phyloP scores from a whole-genome alignment of 1,140 invertebrate species.

The Anagrus nilaparvatae region DNA sequence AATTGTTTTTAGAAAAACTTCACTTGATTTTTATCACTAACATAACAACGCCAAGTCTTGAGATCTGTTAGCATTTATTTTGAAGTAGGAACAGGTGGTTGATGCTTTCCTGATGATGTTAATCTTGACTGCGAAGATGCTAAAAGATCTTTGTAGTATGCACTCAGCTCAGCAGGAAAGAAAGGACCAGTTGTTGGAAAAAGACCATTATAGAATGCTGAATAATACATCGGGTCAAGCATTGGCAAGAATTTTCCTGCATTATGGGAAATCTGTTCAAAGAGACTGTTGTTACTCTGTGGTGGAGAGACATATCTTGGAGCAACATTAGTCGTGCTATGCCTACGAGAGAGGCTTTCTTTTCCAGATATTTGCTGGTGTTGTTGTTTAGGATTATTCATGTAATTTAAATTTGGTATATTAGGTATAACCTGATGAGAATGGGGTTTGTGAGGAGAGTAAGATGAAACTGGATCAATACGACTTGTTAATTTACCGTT shows the following conservation, averaged over 20 bases:
- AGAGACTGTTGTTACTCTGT: constrained; percentile 21
- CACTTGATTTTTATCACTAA: not conserved
- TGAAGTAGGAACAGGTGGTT: constrained; percentile 37
- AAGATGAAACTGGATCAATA: too few relatives aligned
- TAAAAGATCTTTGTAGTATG: constrained; percentile 39
- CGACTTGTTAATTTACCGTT: too few relatives aligned
- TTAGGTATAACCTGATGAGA: constrained; percentile 37
- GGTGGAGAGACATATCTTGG: constrained; percentile 27
- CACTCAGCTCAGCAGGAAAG: constrained; percentile 34
- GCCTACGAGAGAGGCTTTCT: constrained; percentile 20
- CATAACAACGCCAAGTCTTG: not conserved
- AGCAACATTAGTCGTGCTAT: constrained; percentile 32
- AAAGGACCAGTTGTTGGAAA: constrained; percentile 28
- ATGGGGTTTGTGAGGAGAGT: constrained; percentile 15
- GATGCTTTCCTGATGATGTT: constrained; percentile 24
- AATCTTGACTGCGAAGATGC: constrained; percentile 36
- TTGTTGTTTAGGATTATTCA: constrained; percentile 25
- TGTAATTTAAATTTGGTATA: constrained; percentile 36
- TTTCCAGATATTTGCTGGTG: constrained; percentile 8
- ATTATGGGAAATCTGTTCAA: constrained; percentile 30
- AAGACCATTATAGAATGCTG: constrained; percentile 38
- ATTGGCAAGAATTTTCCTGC: constrained; percentile 36
- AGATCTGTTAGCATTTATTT: constrained; percentile 34
- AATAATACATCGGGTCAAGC: constrained; percentile 37
- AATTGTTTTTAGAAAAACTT: constrained; percentile 13